These are phyloP conservation scores for Parelbella ahira DNA, from an alignment of 2,888 invertebrate species.

Conservation along the genomic window DNA sequence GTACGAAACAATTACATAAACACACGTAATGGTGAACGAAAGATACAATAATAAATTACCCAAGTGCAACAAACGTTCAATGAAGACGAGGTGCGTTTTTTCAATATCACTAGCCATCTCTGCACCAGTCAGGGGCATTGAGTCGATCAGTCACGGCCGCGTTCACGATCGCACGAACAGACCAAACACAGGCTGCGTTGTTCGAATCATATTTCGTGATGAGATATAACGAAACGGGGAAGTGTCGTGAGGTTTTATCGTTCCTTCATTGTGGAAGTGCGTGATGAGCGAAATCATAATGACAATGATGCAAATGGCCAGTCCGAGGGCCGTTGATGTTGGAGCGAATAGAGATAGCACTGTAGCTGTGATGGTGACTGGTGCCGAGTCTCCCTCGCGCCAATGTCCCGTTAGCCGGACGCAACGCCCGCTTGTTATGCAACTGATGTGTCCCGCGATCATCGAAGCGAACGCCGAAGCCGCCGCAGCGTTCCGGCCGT, in stretches of 20 bases:
- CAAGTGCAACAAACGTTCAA: conserved; percentile 26
- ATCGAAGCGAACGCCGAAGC: too few species aligned
- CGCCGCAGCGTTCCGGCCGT: too few species aligned
- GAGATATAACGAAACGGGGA: conserved; percentile 54
- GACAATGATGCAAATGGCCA: too few species aligned
- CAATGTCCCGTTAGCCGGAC: conserved; percentile 69
- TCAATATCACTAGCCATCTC: too few species aligned
- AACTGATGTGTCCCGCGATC: conserved; percentile 57
- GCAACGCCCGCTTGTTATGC: conserved; percentile 66
- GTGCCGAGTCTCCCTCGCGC: conserved; percentile 40
- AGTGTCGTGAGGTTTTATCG: conserved; percentile 47
- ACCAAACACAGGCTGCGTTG: conserved; percentile 29
- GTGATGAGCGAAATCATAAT: conserved; percentile 41
- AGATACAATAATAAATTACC: conserved; percentile 26
- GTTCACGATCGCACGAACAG: conserved; percentile 54
- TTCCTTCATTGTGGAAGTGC: conserved; percentile 35
- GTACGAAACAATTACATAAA: conserved; percentile 49
- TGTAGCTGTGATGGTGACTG: conserved; percentile 37
- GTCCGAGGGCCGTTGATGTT: conserved; percentile 35
- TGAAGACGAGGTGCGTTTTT: too few species aligned
- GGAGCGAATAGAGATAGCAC: conserved; percentile 35
- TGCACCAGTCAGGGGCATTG: conserved; percentile 50
- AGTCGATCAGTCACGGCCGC: conserved; percentile 63
- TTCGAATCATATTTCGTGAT: conserved; percentile 50
- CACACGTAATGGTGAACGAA: conserved; percentile 33